phyloP scores from a whole-genome alignment of 2,888 invertebrate genomes.

The Campoletis raptor region DNA sequence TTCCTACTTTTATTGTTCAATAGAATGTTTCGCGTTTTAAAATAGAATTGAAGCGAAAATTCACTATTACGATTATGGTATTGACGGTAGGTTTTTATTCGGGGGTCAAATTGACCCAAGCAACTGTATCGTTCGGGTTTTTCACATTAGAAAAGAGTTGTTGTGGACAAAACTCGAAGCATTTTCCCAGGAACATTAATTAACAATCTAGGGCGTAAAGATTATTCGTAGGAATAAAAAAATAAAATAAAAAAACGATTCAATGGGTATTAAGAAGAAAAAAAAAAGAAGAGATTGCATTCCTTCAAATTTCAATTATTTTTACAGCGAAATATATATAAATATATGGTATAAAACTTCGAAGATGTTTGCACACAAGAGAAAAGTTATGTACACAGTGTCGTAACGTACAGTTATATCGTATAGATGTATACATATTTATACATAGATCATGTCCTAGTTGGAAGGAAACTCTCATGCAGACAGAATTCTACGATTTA shows the following conservation, averaged over 20 bases:
- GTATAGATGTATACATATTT: conserved; percentile 6
- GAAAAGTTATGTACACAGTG: background rate
- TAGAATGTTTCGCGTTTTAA: background rate
- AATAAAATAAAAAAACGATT: background rate
- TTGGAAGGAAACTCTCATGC: conserved; percentile 52
- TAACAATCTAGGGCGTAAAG: too few relatives aligned
- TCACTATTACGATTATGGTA: too few relatives aligned
- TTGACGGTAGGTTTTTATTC: background rate
- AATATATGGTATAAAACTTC: conserved; percentile 11
- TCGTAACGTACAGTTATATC: background rate
- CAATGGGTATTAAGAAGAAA: background rate
- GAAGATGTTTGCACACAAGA: background rate
- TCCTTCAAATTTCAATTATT: background rate
- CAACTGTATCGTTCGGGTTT: too few relatives aligned
- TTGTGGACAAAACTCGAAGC: too few relatives aligned
- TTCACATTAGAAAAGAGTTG: too few relatives aligned
- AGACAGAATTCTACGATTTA: conserved; percentile 64
- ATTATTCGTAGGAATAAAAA: too few relatives aligned
- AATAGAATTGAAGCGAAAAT: too few relatives aligned
- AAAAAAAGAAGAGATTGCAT: too few relatives aligned
- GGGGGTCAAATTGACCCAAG: too few relatives aligned
- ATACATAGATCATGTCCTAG: conserved; percentile 47
- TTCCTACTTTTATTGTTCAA: background rate
- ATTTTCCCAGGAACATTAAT: too few relatives aligned
- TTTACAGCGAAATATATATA: background rate